phyloP scores from a whole-genome alignment of 2,113 vertebrate genomes.

The Rattus norvegicus region DNA sequence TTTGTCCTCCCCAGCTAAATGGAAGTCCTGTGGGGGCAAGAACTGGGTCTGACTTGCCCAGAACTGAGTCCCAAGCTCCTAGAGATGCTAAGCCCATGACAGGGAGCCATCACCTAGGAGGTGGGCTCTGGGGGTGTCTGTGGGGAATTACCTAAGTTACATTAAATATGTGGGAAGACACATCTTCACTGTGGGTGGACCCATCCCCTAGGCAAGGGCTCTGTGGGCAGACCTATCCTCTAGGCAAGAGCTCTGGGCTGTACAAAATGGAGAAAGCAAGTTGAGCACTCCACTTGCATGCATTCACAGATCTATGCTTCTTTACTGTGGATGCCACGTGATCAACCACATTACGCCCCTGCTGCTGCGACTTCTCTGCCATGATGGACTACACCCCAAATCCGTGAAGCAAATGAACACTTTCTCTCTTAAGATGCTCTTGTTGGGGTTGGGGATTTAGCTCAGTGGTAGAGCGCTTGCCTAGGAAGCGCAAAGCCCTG shows the following conservation, averaged over 20 bases:
- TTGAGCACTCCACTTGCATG: neutral
- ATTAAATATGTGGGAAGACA: neutral
- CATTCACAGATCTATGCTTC: no score
- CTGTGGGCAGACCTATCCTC: neutral
- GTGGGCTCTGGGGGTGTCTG: neutral
- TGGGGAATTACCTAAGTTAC: neutral
- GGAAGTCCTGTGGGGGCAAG: accelerated
- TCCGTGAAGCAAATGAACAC: neutral
- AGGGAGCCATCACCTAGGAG: neutral
- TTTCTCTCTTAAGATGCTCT: neutral
- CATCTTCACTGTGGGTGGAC: neutral
- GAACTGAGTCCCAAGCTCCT: neutral
- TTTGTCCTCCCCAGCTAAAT: neutral
- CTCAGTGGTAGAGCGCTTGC: no score
- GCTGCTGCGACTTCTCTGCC: neutral
- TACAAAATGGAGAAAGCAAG: neutral
- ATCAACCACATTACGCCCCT: neutral
- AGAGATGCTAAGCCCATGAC: neutral
- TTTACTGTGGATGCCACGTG: neutral
- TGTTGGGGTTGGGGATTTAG: no score
- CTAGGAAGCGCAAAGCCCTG: no score
- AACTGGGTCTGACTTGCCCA: neutral
- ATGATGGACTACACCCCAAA: neutral
- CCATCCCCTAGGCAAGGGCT: neutral
- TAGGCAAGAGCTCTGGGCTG: neutral